Evolutionary conservation across 2,888 invertebrate species (phyloP), one percentile per base, ranked within the genome.

Genomic region (Tenthredo livida): DNA sequence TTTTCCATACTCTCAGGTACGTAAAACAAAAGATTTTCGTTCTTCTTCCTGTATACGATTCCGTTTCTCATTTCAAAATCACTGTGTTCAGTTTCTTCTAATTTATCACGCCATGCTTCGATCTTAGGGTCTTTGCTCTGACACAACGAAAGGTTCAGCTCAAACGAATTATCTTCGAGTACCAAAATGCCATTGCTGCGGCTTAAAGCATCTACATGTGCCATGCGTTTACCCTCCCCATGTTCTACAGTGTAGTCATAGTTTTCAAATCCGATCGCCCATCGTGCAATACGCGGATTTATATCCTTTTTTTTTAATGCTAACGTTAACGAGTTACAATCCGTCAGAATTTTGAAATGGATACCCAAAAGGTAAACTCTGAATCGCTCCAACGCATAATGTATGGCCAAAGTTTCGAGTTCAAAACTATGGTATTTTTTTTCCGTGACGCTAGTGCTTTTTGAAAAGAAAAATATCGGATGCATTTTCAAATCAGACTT

Each of bases 381-480:
- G 61, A 25, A 61, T 61, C 61, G 21, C n/a, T 61, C 61, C 10
- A 61, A 10, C 25, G 61, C 61, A 25, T 61, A 61, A 25, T 61
- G 10, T 61, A 61, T 61, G 1, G 61, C 61, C 25, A 61, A 61
- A 25, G 61, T 61, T 61, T 61, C 61, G 25, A 61, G 61, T 61
- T 61, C 61, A 61, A 61, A 61, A 25, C 61, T 61, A 61, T 61
- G 61, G 25, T 61, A 61, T 25, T 61, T 61, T 21, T 25, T 61
- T 61, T 61, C 61, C 0, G 61, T 61, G 25, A 25, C 25, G 61
- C 21, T 61, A 61, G 61, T 61, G 2, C 61, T 61, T 33, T 70
- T 70, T 6, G 70, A 70, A 47, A 75, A 75, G 47, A 37, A 75
- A 75, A 75, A 75, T 25, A 75, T 40, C n/a, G 75, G 75, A 12